Evolutionary conservation across 2,797 vertebrate genomes (phyloP).

Genomic region (Pelobates cultripes): DNA sequence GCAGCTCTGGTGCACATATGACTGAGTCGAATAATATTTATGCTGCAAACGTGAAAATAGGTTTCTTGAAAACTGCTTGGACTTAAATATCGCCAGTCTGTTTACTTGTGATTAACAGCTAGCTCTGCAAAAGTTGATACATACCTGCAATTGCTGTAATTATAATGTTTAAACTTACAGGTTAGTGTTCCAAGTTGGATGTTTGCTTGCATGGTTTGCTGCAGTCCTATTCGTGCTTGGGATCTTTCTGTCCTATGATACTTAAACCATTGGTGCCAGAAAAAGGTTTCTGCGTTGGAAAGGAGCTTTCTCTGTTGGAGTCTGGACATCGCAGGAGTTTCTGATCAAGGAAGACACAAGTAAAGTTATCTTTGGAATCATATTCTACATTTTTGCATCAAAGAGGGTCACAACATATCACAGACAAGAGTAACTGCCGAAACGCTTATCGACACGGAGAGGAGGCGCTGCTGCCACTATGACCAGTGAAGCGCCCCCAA

Average conservation of each 20-base stretch:
- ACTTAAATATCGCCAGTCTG: too few relatives aligned
- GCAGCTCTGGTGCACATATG: too few relatives aligned
- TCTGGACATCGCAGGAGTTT: conserved; percentile 1
- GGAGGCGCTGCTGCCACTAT: conserved; percentile 80
- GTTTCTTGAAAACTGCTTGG: too few relatives aligned
- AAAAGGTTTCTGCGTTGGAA: not conserved
- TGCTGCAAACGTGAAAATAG: too few relatives aligned
- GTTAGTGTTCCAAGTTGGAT: not conserved
- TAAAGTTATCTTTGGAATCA: not conserved
- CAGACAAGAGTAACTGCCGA: not conserved
- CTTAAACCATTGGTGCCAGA: not conserved
- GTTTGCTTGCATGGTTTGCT: not conserved
- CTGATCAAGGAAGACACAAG: not conserved
- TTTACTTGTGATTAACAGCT: too few relatives aligned
- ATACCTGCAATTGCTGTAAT: not conserved
- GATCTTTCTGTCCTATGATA: not conserved
- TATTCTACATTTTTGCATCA: not conserved
- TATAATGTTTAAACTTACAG: not conserved
- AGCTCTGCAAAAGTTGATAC: not conserved
- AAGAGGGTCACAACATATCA: not conserved
- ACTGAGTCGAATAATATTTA: too few relatives aligned
- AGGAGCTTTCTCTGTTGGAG: not conserved
- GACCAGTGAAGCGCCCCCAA: conserved; percentile 77
- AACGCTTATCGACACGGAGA: conserved; percentile 5
- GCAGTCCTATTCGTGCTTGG: not conserved